phyloP scores from a whole-genome alignment of 2,888 invertebrate genomes.

The Pherbina coryleti region DNA sequence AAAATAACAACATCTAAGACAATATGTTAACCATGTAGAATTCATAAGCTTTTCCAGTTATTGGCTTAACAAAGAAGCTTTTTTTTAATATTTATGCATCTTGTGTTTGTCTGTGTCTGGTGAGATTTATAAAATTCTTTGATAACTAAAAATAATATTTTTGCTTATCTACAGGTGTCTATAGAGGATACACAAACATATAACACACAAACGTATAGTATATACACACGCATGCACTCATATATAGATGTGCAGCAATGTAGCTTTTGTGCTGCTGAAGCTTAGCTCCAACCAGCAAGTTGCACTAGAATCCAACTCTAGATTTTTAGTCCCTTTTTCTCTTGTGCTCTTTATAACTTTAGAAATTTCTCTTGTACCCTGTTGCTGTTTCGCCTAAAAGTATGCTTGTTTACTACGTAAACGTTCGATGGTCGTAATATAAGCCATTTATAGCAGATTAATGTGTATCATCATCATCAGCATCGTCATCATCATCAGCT shows the following conservation, averaged over 20 bases:
- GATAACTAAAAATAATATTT: slow-evolving; percentile 13
- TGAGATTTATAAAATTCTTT: slow-evolving; percentile 13
- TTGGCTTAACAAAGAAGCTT: not conserved
- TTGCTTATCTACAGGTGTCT: slow-evolving; percentile 41
- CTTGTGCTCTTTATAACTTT: not conserved
- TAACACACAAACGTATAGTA: not conserved
- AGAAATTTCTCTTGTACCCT: not conserved
- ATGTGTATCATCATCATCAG: slow-evolving; percentile 28
- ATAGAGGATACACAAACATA: not conserved
- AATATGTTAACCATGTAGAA: too few relatives aligned
- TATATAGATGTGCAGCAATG: not conserved
- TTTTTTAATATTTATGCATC: not conserved
- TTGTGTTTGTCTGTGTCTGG: slow-evolving; percentile 20
- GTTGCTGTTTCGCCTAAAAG: slow-evolving; percentile 23
- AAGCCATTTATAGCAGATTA: slow-evolving; percentile 46
- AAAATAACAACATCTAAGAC: not conserved
- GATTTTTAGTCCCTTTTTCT: not conserved
- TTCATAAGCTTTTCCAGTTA: not conserved
- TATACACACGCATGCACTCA: slow-evolving; percentile 4
- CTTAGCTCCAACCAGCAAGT: not conserved
- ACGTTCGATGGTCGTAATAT: slow-evolving; percentile 39
- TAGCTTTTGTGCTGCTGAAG: not conserved
- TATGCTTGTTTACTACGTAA: slow-evolving; percentile 16
- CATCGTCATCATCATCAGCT: slow-evolving; percentile 10
- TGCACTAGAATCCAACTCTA: not conserved